These are phyloP conservation scores for Drosophila affinis DNA, from an alignment of 2,888 invertebrate genomes.

Conservation along the genomic window DNA sequence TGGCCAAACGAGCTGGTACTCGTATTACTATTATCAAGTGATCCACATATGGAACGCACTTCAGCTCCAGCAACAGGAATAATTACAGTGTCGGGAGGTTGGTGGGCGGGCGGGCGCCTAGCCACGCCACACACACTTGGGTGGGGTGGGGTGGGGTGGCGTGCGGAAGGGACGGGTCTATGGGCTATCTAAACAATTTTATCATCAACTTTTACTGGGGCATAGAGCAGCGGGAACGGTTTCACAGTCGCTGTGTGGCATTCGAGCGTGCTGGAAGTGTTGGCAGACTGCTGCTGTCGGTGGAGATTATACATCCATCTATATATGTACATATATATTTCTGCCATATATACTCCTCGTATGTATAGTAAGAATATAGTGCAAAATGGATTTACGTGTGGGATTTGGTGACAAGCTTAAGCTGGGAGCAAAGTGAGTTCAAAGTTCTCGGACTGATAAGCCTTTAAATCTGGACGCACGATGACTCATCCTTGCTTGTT, in stretches of 20 bases:
- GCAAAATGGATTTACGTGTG: slow-evolving; percentile 37
- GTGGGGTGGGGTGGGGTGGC: not conserved
- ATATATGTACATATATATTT: not conserved
- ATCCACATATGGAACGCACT: slow-evolving; percentile 33
- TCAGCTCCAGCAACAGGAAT: slow-evolving; percentile 12
- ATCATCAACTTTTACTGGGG: slow-evolving; percentile 23
- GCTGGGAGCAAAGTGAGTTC: slow-evolving; percentile 38
- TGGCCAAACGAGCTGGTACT: slow-evolving; percentile 6
- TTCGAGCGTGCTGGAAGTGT: slow-evolving; percentile 59
- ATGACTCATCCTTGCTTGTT: slow-evolving; percentile 28
- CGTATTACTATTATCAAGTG: slow-evolving; percentile 18
- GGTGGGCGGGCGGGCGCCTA: not conserved
- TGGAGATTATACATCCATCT: slow-evolving; percentile 11
- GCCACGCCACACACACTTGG: not conserved
- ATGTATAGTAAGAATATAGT: not conserved
- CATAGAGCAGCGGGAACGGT: slow-evolving; percentile 33
- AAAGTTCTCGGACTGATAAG: not conserved
- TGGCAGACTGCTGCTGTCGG: not conserved
- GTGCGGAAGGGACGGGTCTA: no score
- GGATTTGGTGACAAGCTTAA: slow-evolving; percentile 34
- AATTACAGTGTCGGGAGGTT: slow-evolving; percentile 12
- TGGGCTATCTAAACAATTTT: slow-evolving; percentile 45
- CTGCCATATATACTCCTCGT: not conserved
- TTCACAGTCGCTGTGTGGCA: slow-evolving; percentile 55
- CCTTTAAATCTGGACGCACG: not conserved